Evolutionary conservation across 2,113 vertebrate genomes (phyloP), one percentile per base, ranked within the genome.

Genomic region (Dicentrarchus labrax): DNA sequence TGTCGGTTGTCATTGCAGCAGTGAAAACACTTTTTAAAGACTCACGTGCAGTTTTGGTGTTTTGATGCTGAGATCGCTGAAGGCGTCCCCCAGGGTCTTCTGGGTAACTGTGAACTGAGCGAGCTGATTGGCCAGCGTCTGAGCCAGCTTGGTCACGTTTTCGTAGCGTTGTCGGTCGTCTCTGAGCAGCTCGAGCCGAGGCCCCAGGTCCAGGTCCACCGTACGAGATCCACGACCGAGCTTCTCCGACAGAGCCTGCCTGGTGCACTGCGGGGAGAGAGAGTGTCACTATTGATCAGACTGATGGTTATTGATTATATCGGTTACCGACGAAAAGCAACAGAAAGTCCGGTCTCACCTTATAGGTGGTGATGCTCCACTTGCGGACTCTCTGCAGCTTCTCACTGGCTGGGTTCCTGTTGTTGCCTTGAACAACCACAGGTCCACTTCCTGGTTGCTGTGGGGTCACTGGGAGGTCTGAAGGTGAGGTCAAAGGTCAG

Each of bases 91-190:
- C 77, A 99, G 95, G 8, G 96, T 94, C 19, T 96, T 97, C 94
- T 99, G 97, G 0, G 97, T 98, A 90, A 96, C 95, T 2, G 96
- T 90, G 70, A 97, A 92, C 95, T 96, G 95, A 93, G 95, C 94
- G 78, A 98, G 94, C 92, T 99, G 97, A 81, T 78, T 90, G 24
- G 97, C 96, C 78, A 99, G 95, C 0, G 95, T 96, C 90, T 97
- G 94, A 0, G 96, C 96, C 61, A 98, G 92, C 57, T 95, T 94
- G 92, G 97, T 95, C 53, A 98, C 80, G 0, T 96, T 89, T 72
- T 97, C 95, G 39, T 97, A 99, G 88, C 97, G 97, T 45, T 94
- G 96, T 70, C 97, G 96, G n/a, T 97, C 97, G 80, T 98, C 97
- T 0, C 93, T 94, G 12, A 98, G 95, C 78, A 97, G 92, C 78